Evolutionary conservation across 2,888 invertebrate genomes (phyloP).

Genomic region (Hololepta plana): DNA sequence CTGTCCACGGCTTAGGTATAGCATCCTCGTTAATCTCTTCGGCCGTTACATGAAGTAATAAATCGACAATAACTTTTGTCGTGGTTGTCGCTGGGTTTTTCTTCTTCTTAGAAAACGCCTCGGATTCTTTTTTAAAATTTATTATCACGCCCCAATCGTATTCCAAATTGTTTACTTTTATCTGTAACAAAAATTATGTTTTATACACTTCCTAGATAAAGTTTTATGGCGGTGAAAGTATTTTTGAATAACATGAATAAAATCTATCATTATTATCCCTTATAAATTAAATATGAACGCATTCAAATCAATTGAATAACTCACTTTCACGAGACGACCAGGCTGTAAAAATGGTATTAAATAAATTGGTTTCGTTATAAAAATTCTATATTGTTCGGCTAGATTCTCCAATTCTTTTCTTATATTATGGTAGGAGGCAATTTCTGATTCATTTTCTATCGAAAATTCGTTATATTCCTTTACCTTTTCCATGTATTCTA

Average conservation of each 20-base stretch:
- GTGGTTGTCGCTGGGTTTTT: constrained; percentile 36
- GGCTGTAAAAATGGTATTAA: constrained; percentile 88
- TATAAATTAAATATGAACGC: too few species aligned
- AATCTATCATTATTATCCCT: too few species aligned
- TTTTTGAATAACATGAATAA: too few species aligned
- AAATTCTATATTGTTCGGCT: constrained; percentile 55
- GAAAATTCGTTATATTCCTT: constrained; percentile 41
- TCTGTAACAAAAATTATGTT: constrained; percentile 29
- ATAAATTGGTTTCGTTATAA: constrained; percentile 72
- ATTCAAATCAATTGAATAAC: too few species aligned
- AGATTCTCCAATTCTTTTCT: constrained; percentile 62
- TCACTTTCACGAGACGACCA: constrained; percentile 79
- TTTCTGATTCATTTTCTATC: constrained; percentile 53
- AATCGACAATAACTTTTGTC: constrained; percentile 59
- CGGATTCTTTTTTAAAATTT: constrained; percentile 49
- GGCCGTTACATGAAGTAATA: constrained; percentile 63
- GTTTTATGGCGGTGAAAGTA: too few species aligned
- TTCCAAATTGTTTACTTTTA: constrained; percentile 64
- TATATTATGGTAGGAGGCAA: constrained; percentile 73
- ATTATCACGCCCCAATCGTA: constrained; percentile 97
- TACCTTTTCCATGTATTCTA: constrained; percentile 49
- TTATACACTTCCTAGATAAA: too few species aligned
- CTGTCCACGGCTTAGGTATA: constrained; percentile 49
- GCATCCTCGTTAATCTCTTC: constrained; percentile 35
- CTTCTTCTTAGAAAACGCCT: constrained; percentile 17